A percentile compares a stretch with the other conserved stretches of the same genome.
Conservation (phyloP, 2,888 invertebrate species). For the Diplolepis rosae region DNA sequence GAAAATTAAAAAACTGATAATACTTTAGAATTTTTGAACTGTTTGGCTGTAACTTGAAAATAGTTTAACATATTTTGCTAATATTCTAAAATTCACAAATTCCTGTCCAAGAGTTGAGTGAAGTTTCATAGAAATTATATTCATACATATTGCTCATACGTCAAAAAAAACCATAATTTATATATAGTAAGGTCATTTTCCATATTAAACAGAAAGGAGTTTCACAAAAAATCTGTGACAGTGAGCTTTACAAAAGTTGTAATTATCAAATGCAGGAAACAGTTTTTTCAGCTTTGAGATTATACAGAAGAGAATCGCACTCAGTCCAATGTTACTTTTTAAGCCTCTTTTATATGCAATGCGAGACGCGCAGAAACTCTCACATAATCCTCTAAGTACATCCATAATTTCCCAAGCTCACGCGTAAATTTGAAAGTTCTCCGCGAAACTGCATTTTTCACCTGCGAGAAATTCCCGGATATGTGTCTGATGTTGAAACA, state of each 20-base stretch:
- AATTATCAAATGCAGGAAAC: not conserved
- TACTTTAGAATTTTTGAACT: too few species aligned
- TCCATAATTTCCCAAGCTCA: conserved; percentile 24
- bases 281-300: not conserved
- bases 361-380: not conserved
- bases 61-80: too few species aligned
- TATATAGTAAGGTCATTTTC: too few species aligned
- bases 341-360: conserved; percentile 11
- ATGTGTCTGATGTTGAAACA: not conserved
- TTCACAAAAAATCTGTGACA: not conserved
- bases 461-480: conserved; percentile 6
- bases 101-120: too few species aligned
- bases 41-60: too few species aligned
- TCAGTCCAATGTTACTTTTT: conserved; percentile 9
- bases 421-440: conserved; percentile 10
- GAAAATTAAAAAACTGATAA: too few species aligned
- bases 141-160: too few species aligned
- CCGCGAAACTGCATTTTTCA: not conserved
- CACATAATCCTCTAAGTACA: conserved; percentile 19
- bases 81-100: too few species aligned
- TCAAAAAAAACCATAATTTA: too few species aligned
- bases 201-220: not conserved
- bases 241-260: not conserved
- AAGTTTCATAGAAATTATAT: too few species aligned
- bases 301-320: not conserved